Base-by-base conservation (phyloP, 2,113 vertebrate genomes). In the Ammodytes marinus region DNA sequence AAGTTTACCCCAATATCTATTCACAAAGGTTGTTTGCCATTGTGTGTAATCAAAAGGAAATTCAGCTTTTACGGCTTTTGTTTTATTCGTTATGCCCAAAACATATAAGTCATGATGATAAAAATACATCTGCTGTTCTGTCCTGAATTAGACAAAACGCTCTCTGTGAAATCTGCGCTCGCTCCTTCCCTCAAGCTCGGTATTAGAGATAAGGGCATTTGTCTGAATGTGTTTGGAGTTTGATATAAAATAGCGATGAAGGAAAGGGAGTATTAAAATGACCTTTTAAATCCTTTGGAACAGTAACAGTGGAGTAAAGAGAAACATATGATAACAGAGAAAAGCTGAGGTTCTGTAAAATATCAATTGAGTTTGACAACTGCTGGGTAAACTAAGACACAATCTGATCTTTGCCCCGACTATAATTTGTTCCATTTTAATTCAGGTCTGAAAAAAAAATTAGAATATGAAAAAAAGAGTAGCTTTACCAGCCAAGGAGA, bases 151-250 rank as follows among this genome's bases (percentile, higher is more conserved):
- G 69, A 79, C 60, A 43, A 86, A 86, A 69, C 42, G 8, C 69
- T 67, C 73, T 82, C 64, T 74, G 40, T 75, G 49, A 69, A 74
- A 83, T 85, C 59, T 79, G 79, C 69, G 80, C 72, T 57, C 5
- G n/a, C 59, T 92, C 82, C 91, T 55, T 90, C 82, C 89, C 90
- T 91, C 80, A 88, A 95, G 94, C 91, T 96, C 92, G 92, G 95
- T 94, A 93, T 95, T 95, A 94, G 95, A 88, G 88, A 90, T 89
- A 90, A 90, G 64, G 77, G 40, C 79, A 77, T 88, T 83, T 83
- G 65, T 80, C 81, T 86, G 69, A 52, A 76, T 89, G 77, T 79
- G 84, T 87, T 89, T 87, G 45, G 73, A 67, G 57, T 79, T 83
- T 88, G 61, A 86, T 84, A 83, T 82, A 77, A 87, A 86, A 83